Base-by-base conservation (phyloP, 2,888 invertebrate genomes). In the Plebejus argus region DNA sequence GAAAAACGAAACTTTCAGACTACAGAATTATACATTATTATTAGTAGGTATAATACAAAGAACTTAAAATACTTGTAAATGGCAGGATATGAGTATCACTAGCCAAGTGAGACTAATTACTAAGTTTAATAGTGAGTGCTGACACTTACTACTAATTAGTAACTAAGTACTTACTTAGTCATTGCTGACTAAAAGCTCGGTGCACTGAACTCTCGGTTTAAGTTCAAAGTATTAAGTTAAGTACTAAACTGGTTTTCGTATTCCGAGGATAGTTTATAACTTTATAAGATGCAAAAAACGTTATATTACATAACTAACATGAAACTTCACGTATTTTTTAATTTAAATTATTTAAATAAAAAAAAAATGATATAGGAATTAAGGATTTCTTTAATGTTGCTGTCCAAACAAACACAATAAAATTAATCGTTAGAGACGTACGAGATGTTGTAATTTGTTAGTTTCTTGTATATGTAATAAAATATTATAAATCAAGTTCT, bases 181-280 rank as follows among this genome's bases (percentile, higher is more conserved):
- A 66, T 66, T 66, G 28, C 66, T 28, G 85, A 84, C 84, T 85
- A 85, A 86, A 86, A 85, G 86, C 80, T 80, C 80, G 79, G 91
- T 88, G 89, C 90, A 83, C 84, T 82, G 87, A 90, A 85, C 90
- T 85, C 86, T 82, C 79, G 82, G 85, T 86, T 88, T 87, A 88
- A 86, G 84, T 85, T 82, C 81, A 82, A 84, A 82, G 82, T 83
- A 84, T 82, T 80, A 83, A 28, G 61, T 82, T 80, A 83, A 28
- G 61, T 23, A 61, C 23, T 61, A 1, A 61, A 61, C 61, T 15
- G 6, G 66, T 66, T 66, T 66, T 61, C 10, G 3, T 61, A 58
- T 58, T 7, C 20, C 2, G 20, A 8, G 7, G 20, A 20, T 10
- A 10, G 8, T 61, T 23, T 0, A 61, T 61, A 12, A 20, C 2